Conservation (phyloP, 2,797 vertebrate genomes). For the Pseudochromis fuscus region DNA sequence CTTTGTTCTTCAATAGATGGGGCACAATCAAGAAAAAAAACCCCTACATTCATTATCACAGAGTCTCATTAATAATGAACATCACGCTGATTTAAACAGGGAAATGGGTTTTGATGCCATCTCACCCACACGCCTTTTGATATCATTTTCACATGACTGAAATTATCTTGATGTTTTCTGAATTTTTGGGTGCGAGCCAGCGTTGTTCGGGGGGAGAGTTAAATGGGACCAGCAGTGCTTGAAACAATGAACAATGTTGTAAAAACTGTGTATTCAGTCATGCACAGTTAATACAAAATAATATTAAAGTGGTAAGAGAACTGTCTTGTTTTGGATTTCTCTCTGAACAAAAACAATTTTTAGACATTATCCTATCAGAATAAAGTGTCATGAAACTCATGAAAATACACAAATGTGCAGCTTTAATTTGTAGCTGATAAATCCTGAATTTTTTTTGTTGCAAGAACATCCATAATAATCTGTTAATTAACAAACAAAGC, state of each 20-base stretch:
- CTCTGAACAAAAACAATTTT: too few species aligned
- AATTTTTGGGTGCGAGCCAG: slow-evolving; percentile 1
- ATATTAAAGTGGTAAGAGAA: too few species aligned
- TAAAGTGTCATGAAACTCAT: too few species aligned
- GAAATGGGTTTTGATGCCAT: slow-evolving; percentile 41
- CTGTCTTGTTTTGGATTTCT: too few species aligned
- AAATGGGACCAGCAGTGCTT: background rate
- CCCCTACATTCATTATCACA: slow-evolving; percentile 47
- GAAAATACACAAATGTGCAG: too few species aligned
- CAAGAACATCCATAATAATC: too few species aligned
- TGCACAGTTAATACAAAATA: background rate
- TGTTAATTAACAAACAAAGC: too few species aligned
- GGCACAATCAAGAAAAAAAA: slow-evolving; percentile 37
- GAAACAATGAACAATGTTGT: background rate
- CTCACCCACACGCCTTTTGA: background rate
- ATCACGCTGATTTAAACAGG: slow-evolving; percentile 37
- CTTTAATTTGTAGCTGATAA: too few species aligned
- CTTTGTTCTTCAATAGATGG: slow-evolving; percentile 48
- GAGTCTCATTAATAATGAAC: slow-evolving; percentile 55
- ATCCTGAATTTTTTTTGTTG: too few species aligned
- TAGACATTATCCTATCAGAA: too few species aligned
- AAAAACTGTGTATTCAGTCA: too few species aligned
- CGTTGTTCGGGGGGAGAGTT: background rate
- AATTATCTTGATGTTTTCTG: background rate
- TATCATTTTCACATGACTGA: slow-evolving; percentile 27